Evolutionary conservation across 1,140 invertebrate species (phyloP).

Genomic region (Drosophila littoralis): DNA sequence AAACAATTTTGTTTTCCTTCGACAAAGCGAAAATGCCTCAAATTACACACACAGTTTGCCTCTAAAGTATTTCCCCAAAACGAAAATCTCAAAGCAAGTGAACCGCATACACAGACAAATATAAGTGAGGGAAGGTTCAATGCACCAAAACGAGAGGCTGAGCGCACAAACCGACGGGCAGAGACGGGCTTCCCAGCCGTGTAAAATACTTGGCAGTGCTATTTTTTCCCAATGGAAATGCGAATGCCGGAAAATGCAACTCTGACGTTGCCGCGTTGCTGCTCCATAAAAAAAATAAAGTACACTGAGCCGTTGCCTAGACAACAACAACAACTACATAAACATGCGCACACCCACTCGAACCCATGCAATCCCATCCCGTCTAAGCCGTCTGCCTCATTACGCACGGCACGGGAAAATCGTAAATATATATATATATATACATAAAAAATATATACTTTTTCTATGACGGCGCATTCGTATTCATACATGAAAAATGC

Average conservation of each 20-base stretch:
- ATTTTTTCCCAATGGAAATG: conserved; percentile 56
- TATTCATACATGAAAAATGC: conserved; percentile 52
- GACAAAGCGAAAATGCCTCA: conserved; percentile 32
- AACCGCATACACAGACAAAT: conserved; percentile 37
- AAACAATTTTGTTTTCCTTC: conserved; percentile 7
- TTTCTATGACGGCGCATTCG: conserved; percentile 39
- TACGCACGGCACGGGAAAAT: conserved; percentile 37
- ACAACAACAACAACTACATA: conserved; percentile 32
- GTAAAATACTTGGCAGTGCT: conserved; percentile 49
- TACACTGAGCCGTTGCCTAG: conserved; percentile 54
- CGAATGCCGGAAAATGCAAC: conserved; percentile 63
- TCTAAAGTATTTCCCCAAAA: conserved; percentile 24
- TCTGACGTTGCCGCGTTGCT: conserved; percentile 25
- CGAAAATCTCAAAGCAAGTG: conserved; percentile 39
- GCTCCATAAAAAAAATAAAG: conserved; percentile 36
- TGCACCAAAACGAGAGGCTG: conserved; percentile 40
- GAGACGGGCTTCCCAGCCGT: conserved; percentile 31
- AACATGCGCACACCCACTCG: conserved; percentile 9
- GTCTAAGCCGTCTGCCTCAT: conserved; percentile 54
- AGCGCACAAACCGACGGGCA: background rate
- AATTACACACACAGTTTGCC: conserved; percentile 42
- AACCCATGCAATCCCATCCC: conserved; percentile 27
- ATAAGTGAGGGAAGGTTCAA: conserved; percentile 31
- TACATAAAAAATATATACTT: conserved; percentile 31
- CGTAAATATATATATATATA: conserved; percentile 26